Conservation (phyloP, 2,797 vertebrate genomes). For the Numenius phaeopus region DNA sequence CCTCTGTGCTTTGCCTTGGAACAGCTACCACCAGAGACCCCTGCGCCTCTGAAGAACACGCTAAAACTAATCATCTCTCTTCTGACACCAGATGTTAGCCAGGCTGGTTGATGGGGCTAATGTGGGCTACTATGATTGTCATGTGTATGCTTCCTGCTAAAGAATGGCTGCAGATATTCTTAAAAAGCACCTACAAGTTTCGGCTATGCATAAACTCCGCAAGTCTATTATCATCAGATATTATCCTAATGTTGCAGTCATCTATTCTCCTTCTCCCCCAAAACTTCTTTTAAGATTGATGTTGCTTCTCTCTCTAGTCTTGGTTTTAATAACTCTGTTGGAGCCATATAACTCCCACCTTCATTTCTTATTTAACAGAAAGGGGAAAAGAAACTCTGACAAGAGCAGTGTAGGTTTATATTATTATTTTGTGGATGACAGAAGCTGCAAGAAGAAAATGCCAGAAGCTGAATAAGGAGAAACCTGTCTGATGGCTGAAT, state of each 20-base stretch:
- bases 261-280: background rate
- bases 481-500: background rate
- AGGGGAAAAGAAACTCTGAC: background rate
- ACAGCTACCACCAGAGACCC: background rate
- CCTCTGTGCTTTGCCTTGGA: background rate
- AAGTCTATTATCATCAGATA: background rate
- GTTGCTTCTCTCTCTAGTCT: background rate
- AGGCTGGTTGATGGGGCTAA: background rate
- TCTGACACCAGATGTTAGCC: background rate
- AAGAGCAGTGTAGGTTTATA: background rate
- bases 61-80: background rate
- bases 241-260: background rate
- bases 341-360: background rate
- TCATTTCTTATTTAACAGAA: background rate
- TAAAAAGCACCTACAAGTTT: background rate
- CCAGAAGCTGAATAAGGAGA: background rate
- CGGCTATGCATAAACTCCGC: background rate
- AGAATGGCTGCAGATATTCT: background rate
- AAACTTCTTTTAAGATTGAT: background rate
- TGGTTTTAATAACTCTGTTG: background rate
- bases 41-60: background rate
- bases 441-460: background rate
- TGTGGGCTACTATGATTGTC: background rate
- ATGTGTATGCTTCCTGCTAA: background rate
- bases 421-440: background rate